Conservation (phyloP, 2,113 vertebrate genomes). For the Potamarius usumacintae region DNA sequence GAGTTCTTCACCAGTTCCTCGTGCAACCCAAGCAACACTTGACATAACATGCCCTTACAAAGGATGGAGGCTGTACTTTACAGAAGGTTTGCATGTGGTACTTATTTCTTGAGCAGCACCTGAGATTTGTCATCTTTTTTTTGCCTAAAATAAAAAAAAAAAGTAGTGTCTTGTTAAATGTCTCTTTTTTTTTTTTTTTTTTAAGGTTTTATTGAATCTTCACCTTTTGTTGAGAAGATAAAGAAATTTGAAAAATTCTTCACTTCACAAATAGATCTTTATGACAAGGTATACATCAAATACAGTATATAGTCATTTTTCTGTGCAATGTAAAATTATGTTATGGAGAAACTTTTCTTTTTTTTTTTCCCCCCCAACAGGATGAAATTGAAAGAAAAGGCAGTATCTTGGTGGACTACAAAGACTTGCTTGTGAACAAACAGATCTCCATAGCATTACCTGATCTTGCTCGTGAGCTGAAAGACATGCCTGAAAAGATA, state of each 20-base stretch:
- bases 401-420: constrained; percentile 94
- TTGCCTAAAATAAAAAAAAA: background rate
- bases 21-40: constrained; percentile 75
- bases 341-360: background rate
- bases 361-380: constrained; percentile 70
- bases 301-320: background rate
- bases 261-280: constrained; percentile 82
- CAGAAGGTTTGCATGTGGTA: constrained; percentile 79
- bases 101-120: background rate
- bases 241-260: constrained; percentile 93
- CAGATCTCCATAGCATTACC: constrained; percentile 70
- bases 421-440: constrained; percentile 77
- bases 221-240: constrained; percentile 85
- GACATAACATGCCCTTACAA: constrained; percentile 83
- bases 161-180: background rate
- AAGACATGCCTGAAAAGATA: constrained; percentile 86
- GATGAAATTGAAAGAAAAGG: constrained; percentile 98
- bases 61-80: constrained; percentile 94
- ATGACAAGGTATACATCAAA: constrained; percentile 86
- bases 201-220: constrained; percentile 84
- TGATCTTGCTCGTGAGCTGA: constrained; percentile 76
- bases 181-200: background rate
- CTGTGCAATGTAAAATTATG: background rate
- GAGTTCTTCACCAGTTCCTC: constrained; percentile 56
- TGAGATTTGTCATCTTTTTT: background rate